Evolutionary conservation across 2,113 vertebrate species (phyloP), one percentile per base, ranked within the genome.

Genomic region (Triplophysa tibetana): DNA sequence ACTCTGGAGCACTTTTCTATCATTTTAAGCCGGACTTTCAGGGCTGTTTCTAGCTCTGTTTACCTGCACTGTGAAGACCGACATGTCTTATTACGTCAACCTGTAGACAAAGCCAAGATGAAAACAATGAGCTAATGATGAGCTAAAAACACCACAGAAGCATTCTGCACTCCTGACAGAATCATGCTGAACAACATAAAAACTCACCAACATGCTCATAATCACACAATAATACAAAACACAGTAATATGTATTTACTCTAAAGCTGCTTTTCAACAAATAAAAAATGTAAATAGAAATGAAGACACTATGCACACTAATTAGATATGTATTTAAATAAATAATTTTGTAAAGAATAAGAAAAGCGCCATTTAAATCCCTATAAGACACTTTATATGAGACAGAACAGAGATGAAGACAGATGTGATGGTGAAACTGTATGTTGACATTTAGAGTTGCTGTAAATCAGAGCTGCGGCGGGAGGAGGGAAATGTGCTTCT

Each of bases 401-500:
- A 60, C 24, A 17, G 33, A 7, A 7, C 33, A 38, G 33, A 38
- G 33, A 38, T 63, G 48, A 26, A 54, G n/a, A 43, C 19, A 48
- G 33, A 38, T 38, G 33, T 8, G 33, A 38, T 38, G 66, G 70
- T 66, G 48, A 33, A 45, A 48, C 70, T 41, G 78, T n/a, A n/a
- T 83, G 82, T 77, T 54, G 81, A 77, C 62, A 77, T 91, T 90
- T 89, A 80, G 84, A 87, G 83, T 64, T 19, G 83, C 63, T 79
- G 84, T 91, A 88, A 89, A 91, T 92, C 88, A 85, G 85, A 54
- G 82, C 77, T 82, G 84, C 80, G 80, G 24, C 45, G 81, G 83
- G 77, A 77, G 76, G 88, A 90, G 90, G 85, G 88, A 88, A 89
- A 89, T 89, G 74, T 85, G 75, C 88, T 90, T 89, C 89, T 90